Evolutionary conservation across 2,888 invertebrate species (phyloP).

Genomic region (Miltochrista miniata): DNA sequence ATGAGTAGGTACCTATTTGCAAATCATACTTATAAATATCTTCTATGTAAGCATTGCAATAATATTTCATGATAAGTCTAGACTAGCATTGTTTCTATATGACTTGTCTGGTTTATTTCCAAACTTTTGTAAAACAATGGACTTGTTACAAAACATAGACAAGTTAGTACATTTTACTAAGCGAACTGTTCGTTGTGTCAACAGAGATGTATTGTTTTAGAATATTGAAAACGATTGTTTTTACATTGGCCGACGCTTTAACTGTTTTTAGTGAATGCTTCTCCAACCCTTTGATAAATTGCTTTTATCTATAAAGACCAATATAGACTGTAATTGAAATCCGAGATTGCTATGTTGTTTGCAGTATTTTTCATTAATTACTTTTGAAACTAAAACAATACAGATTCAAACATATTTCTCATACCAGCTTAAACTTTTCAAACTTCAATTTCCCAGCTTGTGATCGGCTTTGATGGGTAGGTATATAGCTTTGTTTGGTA

Average conservation of each 20-base stretch:
- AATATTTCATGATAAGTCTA: no score
- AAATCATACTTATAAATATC: no score
- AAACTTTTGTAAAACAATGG: neutral
- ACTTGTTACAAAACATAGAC: neutral
- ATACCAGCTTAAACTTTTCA: no score
- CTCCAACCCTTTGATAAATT: constrained; percentile 20
- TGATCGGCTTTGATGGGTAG: no score
- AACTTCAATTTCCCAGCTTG: no score
- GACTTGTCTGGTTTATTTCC: no score
- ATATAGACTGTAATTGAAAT: neutral
- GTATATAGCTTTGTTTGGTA: no score
- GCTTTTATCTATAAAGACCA: no score
- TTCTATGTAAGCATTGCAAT: no score
- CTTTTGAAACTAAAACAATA: neutral
- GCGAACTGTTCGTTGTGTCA: neutral
- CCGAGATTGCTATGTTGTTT: neutral
- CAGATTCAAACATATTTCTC: no score
- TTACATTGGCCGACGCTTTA: constrained; percentile 3
- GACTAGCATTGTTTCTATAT: no score
- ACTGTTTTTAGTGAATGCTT: constrained; percentile 20
- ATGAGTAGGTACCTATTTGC: no score
- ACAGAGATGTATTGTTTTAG: neutral
- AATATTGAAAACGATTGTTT: constrained; percentile 19
- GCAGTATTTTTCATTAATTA: neutral
- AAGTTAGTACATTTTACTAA: neutral